Percentiles rank a stretch among this genome's conserved stretches.
phyloP scores from a whole-genome alignment of 2,113 vertebrate genomes.

The Pantherophis guttatus region DNA sequence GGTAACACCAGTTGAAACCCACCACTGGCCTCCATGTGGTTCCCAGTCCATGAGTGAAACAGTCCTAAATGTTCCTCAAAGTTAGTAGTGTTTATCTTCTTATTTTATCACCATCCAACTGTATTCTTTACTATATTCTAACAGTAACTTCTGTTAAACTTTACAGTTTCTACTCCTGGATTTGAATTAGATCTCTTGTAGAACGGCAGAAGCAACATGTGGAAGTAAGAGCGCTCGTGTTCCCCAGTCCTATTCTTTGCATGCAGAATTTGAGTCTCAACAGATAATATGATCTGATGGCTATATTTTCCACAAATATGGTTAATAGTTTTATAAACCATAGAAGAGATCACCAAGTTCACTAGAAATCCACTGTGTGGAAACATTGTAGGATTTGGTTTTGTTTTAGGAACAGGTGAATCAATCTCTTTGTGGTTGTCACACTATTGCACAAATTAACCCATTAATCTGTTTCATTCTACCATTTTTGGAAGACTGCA shows the following conservation, averaged over 20 bases:
- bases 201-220: no score
- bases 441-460: background rate
- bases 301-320: background rate
- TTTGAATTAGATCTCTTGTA: no score
- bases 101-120: background rate
- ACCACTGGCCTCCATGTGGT: background rate
- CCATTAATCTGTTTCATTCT: background rate
- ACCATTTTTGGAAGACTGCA: background rate
- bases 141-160: background rate
- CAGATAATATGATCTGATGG: background rate
- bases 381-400: background rate
- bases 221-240: background rate
- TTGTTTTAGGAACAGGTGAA: background rate
- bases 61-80: background rate
- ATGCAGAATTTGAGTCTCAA: background rate
- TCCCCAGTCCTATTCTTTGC: background rate
- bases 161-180: no score
- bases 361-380: background rate
- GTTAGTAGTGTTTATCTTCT: background rate
- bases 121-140: background rate
- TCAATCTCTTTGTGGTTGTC: background rate
- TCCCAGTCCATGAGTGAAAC: background rate
- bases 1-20: no score
- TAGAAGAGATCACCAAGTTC: background rate
- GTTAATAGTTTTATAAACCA: background rate